Percentiles rank a stretch among this genome's conserved stretches.
Conservation (phyloP, 2,113 vertebrate genomes). For the Ciconia stormi region DNA sequence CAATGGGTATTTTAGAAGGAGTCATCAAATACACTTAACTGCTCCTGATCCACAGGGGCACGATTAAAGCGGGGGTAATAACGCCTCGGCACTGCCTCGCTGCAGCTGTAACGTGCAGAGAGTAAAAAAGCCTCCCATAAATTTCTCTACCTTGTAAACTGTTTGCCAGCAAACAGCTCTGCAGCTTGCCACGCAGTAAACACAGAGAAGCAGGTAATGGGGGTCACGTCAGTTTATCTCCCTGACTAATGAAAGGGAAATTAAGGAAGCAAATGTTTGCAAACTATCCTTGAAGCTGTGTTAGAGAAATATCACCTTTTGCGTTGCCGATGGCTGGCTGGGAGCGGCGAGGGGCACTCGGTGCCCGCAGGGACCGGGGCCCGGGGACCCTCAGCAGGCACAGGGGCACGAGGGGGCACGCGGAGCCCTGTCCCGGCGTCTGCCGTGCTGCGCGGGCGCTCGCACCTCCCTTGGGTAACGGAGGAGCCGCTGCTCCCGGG, state of each 20-base stretch:
- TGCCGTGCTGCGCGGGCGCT: rapidly evolving
- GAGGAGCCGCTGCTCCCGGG: not conserved
- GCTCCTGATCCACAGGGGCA: not conserved
- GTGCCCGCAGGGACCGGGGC: rapidly evolving
- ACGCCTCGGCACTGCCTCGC: not conserved
- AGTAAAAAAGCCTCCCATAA: not conserved
- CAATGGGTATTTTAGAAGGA: not conserved
- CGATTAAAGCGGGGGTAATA: not conserved
- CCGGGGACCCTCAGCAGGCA: not conserved
- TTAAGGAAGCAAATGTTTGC: not conserved
- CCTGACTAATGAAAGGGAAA: not conserved
- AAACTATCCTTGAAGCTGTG: not conserved
- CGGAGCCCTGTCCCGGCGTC: rapidly evolving
- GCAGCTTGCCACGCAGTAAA: not conserved
- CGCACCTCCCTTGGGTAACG: rapidly evolving
- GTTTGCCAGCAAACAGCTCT: not conserved
- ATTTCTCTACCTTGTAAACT: not conserved
- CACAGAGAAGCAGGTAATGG: not conserved
- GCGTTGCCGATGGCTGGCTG: not conserved
- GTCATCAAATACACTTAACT: constrained; percentile 1
- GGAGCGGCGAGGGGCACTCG: not conserved
- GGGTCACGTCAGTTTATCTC: not conserved
- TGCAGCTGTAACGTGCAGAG: not conserved
- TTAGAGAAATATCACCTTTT: too few species aligned
- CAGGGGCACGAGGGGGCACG: not conserved